These are phyloP conservation scores for Steromphala cineraria DNA, from an alignment of 2,888 invertebrate genomes.

Conservation along the genomic window DNA sequence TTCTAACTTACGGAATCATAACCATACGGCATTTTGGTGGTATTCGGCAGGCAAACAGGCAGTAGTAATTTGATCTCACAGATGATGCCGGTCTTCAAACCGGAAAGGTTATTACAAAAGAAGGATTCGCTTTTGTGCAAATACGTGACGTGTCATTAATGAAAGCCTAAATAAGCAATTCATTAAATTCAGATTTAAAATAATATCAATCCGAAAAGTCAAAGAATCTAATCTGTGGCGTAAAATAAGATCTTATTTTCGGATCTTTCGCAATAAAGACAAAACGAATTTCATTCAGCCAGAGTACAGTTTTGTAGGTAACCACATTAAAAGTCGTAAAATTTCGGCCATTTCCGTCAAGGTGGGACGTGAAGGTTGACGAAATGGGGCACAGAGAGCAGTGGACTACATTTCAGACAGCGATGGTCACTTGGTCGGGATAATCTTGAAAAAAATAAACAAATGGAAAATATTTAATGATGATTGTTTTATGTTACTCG, in stretches of 20 bases:
- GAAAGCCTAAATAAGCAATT: too few relatives aligned
- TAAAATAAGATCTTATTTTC: too few relatives aligned
- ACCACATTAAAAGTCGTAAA: neutral
- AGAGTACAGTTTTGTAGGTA: neutral
- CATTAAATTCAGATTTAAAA: neutral
- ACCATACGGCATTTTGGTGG: constrained; percentile 14
- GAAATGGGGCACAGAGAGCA: neutral
- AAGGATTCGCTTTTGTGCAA: neutral
- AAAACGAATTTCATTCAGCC: neutral
- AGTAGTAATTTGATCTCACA: constrained; percentile 16
- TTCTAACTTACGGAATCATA: constrained; percentile 7
- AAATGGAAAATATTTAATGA: neutral
- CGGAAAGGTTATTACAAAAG: constrained; percentile 7
- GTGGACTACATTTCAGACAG: neutral
- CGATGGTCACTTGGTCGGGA: too few relatives aligned
- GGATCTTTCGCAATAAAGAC: too few relatives aligned
- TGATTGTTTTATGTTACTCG: neutral
- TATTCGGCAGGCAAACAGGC: constrained; percentile 20
- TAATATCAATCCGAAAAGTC: neutral
- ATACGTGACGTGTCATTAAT: too few relatives aligned
- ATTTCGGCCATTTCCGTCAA: neutral
- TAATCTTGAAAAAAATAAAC: too few relatives aligned
- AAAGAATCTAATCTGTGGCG: neutral
- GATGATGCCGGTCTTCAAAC: constrained; percentile 14
- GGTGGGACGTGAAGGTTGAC: neutral